A percentile compares a stretch with the other conserved stretches of the same genome.
Evolutionary conservation across 2,797 vertebrate species (phyloP).

Genomic region (Otus scops): DNA sequence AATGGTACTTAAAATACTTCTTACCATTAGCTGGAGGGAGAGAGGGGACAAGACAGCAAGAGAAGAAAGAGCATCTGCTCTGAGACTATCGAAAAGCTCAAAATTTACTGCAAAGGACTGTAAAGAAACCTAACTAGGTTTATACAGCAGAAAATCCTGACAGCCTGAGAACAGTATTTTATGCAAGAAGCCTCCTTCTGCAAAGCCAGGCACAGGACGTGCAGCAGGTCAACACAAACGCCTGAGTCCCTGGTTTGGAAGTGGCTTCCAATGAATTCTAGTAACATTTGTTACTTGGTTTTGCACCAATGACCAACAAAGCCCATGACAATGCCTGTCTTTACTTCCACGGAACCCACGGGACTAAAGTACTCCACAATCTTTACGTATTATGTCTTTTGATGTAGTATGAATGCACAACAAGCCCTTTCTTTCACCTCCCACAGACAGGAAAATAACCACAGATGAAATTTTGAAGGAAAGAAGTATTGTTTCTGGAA

Average conservation of each 20-base stretch:
- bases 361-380: neutral
- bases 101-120: neutral
- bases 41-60: neutral
- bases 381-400: rapidly evolving
- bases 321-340: neutral
- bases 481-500: neutral
- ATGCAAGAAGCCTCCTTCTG: neutral
- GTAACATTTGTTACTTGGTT: neutral
- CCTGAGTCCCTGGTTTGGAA: rapidly evolving
- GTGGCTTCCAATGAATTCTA: neutral
- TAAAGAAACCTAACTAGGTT: neutral
- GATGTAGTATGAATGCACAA: neutral
- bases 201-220: rapidly evolving
- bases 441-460: neutral
- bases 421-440: neutral
- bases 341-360: rapidly evolving
- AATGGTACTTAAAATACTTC: constrained; percentile 6
- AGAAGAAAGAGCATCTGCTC: neutral
- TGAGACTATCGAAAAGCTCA: neutral
- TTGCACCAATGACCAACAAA: neutral
- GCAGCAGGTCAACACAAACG: neutral
- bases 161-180: neutral
- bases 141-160: neutral
- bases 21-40: neutral
- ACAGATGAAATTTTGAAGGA: neutral